A percentile compares a stretch with the other conserved stretches of the same genome.
Conservation (phyloP, 2,888 invertebrate genomes). For the Noctua fimbriata region DNA sequence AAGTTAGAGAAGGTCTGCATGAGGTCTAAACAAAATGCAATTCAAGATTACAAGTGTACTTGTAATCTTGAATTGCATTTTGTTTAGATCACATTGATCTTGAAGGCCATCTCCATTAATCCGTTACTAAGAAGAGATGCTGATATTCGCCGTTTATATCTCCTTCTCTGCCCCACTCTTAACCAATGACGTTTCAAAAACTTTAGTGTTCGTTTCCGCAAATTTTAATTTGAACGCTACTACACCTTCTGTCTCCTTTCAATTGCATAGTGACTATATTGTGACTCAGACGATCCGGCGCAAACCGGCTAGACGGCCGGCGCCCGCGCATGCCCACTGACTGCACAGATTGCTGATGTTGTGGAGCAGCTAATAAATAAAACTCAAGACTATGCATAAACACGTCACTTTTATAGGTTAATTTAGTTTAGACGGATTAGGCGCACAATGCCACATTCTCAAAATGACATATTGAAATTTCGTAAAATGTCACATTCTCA, state of each 20-base stretch:
- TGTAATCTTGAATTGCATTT: too few relatives aligned
- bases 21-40: neutral
- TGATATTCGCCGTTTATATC: too few relatives aligned
- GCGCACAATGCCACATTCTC: too few relatives aligned
- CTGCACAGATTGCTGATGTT: constrained; percentile 55
- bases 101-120: neutral
- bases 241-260: constrained; percentile 36
- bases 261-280: constrained; percentile 29
- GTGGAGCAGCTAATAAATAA: constrained; percentile 54
- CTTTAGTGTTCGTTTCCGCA: neutral
- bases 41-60: neutral
- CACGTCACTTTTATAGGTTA: constrained; percentile 23
- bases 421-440: too few relatives aligned
- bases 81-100: neutral
- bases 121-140: neutral
- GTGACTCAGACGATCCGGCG: constrained; percentile 78
- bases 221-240: neutral
- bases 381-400: constrained; percentile 31
- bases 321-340: constrained; percentile 70
- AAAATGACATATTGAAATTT: too few relatives aligned
- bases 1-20: constrained; percentile 18
- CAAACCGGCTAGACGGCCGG: constrained; percentile 78
- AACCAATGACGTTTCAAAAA: neutral
- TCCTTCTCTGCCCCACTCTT: neutral
- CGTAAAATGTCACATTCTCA: too few relatives aligned